Conservation (phyloP, 1,140 invertebrate genomes). For the Nasonia vitripennis region DNA sequence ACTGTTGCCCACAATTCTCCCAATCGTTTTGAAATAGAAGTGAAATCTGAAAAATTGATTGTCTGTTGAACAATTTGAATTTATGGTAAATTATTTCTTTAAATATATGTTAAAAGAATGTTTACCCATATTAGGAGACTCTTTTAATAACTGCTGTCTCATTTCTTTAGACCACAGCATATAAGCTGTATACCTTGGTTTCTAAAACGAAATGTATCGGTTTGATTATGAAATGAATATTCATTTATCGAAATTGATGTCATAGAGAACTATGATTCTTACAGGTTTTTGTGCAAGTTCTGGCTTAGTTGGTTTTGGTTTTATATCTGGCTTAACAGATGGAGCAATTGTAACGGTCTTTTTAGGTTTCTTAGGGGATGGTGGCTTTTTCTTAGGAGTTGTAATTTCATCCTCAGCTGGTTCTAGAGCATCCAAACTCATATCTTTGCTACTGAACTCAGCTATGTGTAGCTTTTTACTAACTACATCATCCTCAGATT, state of each 20-base stretch:
- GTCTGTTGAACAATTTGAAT: slow-evolving; percentile 28
- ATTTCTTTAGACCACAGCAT: slow-evolving; percentile 93
- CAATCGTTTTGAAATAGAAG: slow-evolving; percentile 85
- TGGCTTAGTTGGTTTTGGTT: slow-evolving; percentile 55
- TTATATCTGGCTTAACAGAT: slow-evolving; percentile 59
- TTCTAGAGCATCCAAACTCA: slow-evolving; percentile 39
- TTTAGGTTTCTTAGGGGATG: slow-evolving; percentile 36
- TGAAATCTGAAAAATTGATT: slow-evolving; percentile 80
- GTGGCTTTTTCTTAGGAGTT: slow-evolving; percentile 14
- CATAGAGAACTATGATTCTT: slow-evolving; percentile 58
- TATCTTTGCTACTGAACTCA: slow-evolving; percentile 34
- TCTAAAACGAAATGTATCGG: slow-evolving; percentile 75
- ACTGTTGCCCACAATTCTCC: slow-evolving; percentile 91
- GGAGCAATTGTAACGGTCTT: slow-evolving; percentile 4
- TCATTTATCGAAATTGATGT: neutral
- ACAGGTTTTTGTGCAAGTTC: slow-evolving; percentile 77
- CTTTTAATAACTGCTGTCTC: slow-evolving; percentile 81
- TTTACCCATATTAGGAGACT: slow-evolving; percentile 86
- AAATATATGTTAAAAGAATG: slow-evolving; percentile 62
- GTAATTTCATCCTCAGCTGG: slow-evolving; percentile 32
- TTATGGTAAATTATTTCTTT: neutral
- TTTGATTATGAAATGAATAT: slow-evolving; percentile 40
- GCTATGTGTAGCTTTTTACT: slow-evolving; percentile 46
- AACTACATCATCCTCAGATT: slow-evolving; percentile 43
- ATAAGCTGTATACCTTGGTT: slow-evolving; percentile 89